Percentiles rank a stretch among this genome's conserved stretches.
phyloP scores from a whole-genome alignment of 2,888 invertebrate species.

The Ennomos quercinarius region DNA sequence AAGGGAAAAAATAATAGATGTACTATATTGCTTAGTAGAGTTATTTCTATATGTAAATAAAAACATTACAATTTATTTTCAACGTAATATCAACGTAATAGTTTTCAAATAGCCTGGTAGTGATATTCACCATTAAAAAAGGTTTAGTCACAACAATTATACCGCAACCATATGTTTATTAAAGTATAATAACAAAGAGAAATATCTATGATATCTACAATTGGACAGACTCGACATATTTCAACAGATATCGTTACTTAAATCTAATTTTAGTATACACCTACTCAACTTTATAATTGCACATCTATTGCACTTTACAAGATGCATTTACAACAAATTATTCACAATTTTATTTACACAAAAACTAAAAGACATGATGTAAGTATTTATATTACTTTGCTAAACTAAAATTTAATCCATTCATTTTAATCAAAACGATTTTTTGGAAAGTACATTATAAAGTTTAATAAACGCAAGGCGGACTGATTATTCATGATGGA shows the following conservation, averaged over 20 bases:
- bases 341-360: slow-evolving; percentile 77
- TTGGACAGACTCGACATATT: slow-evolving; percentile 73
- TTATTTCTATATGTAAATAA: no score
- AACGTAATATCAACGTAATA: not conserved
- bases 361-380: slow-evolving; percentile 15
- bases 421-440: slow-evolving; percentile 8
- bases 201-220: slow-evolving; percentile 67
- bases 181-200: slow-evolving; percentile 42
- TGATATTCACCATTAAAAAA: no score
- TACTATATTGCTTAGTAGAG: no score
- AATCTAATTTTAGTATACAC: slow-evolving; percentile 69
- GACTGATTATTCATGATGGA: slow-evolving; percentile 11
- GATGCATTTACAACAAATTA: slow-evolving; percentile 83
- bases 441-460: slow-evolving; percentile 4
- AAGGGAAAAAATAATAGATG: no score
- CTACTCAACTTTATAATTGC: slow-evolving; percentile 83
- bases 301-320: slow-evolving; percentile 84
- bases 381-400: slow-evolving; percentile 20
- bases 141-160: not conserved
- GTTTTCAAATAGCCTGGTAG: not conserved
- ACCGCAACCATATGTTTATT: slow-evolving; percentile 5
- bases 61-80: no score
- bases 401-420: slow-evolving; percentile 16
- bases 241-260: slow-evolving; percentile 71
- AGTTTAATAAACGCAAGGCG: slow-evolving; percentile 25